phyloP scores from a whole-genome alignment of 2,888 invertebrate genomes.

The Apamea anceps region DNA sequence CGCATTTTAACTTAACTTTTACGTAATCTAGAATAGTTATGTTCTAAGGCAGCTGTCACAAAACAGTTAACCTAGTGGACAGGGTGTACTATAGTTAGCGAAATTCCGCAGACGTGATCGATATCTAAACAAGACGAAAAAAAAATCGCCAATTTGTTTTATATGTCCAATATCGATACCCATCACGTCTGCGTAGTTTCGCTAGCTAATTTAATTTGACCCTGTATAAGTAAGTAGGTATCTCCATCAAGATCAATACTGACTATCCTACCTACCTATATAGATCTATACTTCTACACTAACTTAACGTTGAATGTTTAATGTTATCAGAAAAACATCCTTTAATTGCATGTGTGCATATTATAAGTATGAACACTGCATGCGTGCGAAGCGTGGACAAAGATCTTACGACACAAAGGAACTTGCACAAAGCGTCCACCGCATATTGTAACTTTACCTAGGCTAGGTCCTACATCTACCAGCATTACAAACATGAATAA shows the following conservation, averaged over 20 bases:
- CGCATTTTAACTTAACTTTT: no score
- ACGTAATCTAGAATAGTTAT: no score
- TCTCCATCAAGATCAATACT: background rate
- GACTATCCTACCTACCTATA: background rate
- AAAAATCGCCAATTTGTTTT: background rate
- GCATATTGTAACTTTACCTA: slow-evolving; percentile 33
- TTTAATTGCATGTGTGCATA: slow-evolving; percentile 12
- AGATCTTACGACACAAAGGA: slow-evolving; percentile 47
- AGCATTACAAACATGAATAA: background rate
- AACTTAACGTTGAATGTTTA: background rate
- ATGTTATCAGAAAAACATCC: slow-evolving; percentile 20
- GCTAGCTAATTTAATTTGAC: background rate
- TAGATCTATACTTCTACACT: background rate
- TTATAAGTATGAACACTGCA: background rate
- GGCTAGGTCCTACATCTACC: background rate
- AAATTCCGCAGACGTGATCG: background rate
- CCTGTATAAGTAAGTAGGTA: background rate
- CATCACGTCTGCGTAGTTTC: background rate
- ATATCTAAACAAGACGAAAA: background rate
- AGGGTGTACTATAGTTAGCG: no score
- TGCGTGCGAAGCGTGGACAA: slow-evolving; percentile 34
- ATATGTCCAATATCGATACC: background rate
- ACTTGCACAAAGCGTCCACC: slow-evolving; percentile 38
- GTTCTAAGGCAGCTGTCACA: no score
- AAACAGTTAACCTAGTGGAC: no score